A percentile compares a stretch with the other conserved stretches of the same genome.
phyloP scores from a whole-genome alignment of 1,140 invertebrate genomes.

The Diabrotica undecimpunctata region DNA sequence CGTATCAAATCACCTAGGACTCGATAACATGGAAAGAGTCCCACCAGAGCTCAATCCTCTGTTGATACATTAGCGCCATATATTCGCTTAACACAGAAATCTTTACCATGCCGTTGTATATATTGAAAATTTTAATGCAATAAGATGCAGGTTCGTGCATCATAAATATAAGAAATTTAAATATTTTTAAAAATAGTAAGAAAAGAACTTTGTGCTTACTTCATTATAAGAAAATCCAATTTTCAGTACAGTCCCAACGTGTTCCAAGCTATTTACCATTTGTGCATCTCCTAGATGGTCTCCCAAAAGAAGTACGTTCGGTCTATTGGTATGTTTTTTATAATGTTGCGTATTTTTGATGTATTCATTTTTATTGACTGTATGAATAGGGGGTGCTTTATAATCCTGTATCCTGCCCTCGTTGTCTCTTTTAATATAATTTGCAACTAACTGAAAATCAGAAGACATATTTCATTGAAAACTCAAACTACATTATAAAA shows the following conservation, averaged over 20 bases:
- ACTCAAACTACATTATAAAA: slow-evolving; percentile 1
- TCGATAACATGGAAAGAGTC: no score
- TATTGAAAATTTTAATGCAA: no score
- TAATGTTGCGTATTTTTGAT: slow-evolving; percentile 76
- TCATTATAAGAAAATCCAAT: slow-evolving; percentile 89
- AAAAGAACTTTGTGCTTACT: slow-evolving; percentile 46
- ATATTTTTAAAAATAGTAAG: no score
- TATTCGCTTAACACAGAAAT: no score
- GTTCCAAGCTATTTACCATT: slow-evolving; percentile 83
- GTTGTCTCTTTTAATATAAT: slow-evolving; percentile 79
- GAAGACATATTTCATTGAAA: not conserved
- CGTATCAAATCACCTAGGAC: no score
- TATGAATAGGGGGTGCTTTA: slow-evolving; percentile 73
- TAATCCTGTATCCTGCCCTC: slow-evolving; percentile 66
- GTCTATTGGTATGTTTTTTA: slow-evolving; percentile 61
- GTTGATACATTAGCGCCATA: no score
- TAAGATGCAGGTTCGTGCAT: no score
- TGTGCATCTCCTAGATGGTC: slow-evolving; percentile 84
- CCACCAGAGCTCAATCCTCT: no score
- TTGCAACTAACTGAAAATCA: slow-evolving; percentile 50
- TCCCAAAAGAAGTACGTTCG: slow-evolving; percentile 84
- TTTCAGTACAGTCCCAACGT: slow-evolving; percentile 70
- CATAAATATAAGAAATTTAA: no score
- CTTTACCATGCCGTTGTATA: no score
- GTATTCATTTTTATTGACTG: slow-evolving; percentile 88